Conservation (phyloP, 2,888 invertebrate genomes). For the Melitaea athalia region DNA sequence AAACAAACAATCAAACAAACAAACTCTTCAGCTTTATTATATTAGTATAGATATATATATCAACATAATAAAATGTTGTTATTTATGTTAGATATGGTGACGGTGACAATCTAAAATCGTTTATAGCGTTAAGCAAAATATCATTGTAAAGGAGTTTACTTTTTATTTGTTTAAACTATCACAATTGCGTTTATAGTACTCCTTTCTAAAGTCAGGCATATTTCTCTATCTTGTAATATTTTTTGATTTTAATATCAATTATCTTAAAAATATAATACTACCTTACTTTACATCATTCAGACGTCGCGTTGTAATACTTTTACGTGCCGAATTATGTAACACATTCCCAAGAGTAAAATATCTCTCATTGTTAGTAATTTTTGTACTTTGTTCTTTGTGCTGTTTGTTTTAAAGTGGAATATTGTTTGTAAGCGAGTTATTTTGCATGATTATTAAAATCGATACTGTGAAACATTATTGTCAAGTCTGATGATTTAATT, state of each 20-base stretch:
- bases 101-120: no score
- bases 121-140: no score
- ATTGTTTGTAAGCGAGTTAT: conserved; percentile 14
- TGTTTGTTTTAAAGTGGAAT: conserved; percentile 19
- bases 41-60: no score
- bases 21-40: no score
- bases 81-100: no score
- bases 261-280: not conserved
- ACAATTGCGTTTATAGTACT: no score
- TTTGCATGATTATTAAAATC: conserved; percentile 28
- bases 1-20: no score
- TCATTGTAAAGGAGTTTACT: no score
- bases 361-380: conserved; percentile 23
- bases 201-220: not conserved
- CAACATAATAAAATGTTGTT: no score
- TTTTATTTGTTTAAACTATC: no score
- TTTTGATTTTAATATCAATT: not conserved
- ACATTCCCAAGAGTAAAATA: conserved; percentile 29
- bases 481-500: conserved; percentile 37
- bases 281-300: not conserved
- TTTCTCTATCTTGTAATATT: not conserved
- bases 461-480: conserved; percentile 38
- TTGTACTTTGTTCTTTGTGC: conserved; percentile 16
- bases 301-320: conserved; percentile 16
- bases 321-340: conserved; percentile 34